These are phyloP conservation scores for Temnothorax longispinosus DNA, from an alignment of 1,140 invertebrate genomes.

Conservation along the genomic window DNA sequence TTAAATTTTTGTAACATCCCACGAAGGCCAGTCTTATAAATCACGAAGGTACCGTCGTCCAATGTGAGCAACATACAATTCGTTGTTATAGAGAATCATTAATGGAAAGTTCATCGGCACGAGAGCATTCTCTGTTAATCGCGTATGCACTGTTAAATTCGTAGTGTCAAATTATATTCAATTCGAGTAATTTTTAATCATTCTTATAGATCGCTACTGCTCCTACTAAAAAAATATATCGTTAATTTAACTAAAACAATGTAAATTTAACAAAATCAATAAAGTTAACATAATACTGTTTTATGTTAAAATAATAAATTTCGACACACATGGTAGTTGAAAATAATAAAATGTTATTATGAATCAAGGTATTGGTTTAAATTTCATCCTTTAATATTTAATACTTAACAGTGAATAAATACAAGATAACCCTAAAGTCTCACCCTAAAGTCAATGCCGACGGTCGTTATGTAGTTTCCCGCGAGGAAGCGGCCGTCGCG, in stretches of 20 bases:
- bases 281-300: too few species aligned
- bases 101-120: background rate
- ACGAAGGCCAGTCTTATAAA: background rate
- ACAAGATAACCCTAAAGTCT: conserved; percentile 78
- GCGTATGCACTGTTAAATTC: background rate
- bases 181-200: too few species aligned
- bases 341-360: too few species aligned
- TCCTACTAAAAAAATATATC: too few species aligned
- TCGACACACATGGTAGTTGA: too few species aligned
- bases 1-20: background rate
- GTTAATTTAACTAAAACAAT: too few species aligned
- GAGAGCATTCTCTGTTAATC: background rate
- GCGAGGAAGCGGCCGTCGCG: conserved; percentile 94
- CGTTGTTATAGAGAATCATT: background rate
- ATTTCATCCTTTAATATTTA: too few species aligned
- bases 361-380: too few species aligned
- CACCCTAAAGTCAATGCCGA: conserved; percentile 98
- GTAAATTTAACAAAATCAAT: too few species aligned
- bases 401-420: background rate
- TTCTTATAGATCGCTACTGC: too few species aligned
- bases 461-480: conserved; percentile 97
- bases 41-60: background rate
- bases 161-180: too few species aligned
- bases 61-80: conserved; percentile 50
- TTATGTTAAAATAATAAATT: too few species aligned